Evolutionary conservation across 2,797 vertebrate genomes (phyloP).

Genomic region (Chlorospingus semifuscus): DNA sequence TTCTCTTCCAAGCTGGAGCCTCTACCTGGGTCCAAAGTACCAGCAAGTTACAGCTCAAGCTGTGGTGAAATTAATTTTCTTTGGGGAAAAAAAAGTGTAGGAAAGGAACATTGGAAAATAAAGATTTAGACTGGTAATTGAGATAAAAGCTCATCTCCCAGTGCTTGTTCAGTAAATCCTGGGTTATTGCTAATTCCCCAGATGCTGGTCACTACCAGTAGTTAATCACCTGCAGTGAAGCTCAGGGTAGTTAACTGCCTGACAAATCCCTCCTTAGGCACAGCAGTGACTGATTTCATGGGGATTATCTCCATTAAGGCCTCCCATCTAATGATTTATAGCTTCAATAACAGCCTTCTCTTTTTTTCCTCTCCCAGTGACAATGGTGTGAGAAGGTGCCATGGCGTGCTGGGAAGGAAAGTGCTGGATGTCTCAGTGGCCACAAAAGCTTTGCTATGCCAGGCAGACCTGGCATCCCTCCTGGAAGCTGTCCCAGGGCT

Average conservation of each 20-base stretch:
- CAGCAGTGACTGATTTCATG: constrained; percentile 47
- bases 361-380: neutral
- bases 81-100: neutral
- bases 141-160: constrained; percentile 33
- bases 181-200: constrained; percentile 48
- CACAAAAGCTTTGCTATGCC: neutral
- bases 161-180: constrained; percentile 8
- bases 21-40: neutral
- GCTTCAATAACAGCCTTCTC: neutral
- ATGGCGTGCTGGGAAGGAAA: neutral
- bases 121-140: constrained; percentile 45
- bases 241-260: constrained; percentile 57
- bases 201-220: constrained; percentile 47
- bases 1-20: neutral
- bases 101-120: neutral
- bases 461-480: neutral
- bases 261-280: constrained; percentile 57
- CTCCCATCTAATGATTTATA: constrained; percentile 55
- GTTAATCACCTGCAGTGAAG: constrained; percentile 48
- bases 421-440: neutral
- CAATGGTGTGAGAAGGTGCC: neutral
- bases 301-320: constrained; percentile 57
- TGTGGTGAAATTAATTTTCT: neutral
- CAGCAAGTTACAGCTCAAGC: neutral
- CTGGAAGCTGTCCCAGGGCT: neutral